Percentiles rank a stretch among this genome's conserved stretches.
These are phyloP conservation scores for Pollimyrus isidori DNA, from an alignment of 2,113 vertebrate genomes.

Conservation along the genomic window DNA sequence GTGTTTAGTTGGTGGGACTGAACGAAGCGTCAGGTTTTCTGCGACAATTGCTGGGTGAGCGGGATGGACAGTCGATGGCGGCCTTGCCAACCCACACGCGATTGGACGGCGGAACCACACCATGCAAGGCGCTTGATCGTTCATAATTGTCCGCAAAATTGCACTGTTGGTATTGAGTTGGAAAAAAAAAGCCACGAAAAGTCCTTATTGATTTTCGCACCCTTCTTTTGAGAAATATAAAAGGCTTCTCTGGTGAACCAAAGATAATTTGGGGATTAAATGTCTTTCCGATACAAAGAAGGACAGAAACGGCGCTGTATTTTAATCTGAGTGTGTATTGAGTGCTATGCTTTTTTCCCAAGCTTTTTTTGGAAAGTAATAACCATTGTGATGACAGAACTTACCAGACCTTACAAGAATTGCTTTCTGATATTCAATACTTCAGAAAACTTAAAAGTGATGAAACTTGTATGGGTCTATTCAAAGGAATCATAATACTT, in stretches of 20 bases:
- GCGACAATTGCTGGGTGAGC: conserved; percentile 49
- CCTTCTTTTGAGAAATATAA: conserved; percentile 63
- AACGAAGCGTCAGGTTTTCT: conserved; percentile 63
- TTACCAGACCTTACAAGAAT: conserved; percentile 38
- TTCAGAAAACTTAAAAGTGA: conserved; percentile 29
- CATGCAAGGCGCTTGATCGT: conserved; percentile 64
- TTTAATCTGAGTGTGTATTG: conserved; percentile 45
- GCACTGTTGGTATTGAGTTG: conserved; percentile 68
- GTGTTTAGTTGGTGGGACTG: conserved; percentile 66
- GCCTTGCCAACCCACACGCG: conserved; percentile 49
- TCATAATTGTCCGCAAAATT: conserved; percentile 85
- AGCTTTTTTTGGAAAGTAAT: conserved; percentile 33
- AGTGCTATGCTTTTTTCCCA: conserved; percentile 34
- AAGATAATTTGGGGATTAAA: conserved; percentile 68
- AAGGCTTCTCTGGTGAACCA: conserved; percentile 59
- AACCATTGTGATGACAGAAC: conserved; percentile 34
- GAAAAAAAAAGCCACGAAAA: conserved; percentile 68
- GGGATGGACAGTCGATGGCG: conserved; percentile 57
- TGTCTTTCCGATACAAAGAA: conserved; percentile 60
- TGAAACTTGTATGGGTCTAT: conserved; percentile 36
- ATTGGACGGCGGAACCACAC: conserved; percentile 46
- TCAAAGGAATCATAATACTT: conserved; percentile 3
- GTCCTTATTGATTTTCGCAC: conserved; percentile 76
- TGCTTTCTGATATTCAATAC: conserved; percentile 34
- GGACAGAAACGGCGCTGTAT: conserved; percentile 44